phyloP scores from a whole-genome alignment of 2,113 vertebrate species.

The Gracilinanus agilis region DNA sequence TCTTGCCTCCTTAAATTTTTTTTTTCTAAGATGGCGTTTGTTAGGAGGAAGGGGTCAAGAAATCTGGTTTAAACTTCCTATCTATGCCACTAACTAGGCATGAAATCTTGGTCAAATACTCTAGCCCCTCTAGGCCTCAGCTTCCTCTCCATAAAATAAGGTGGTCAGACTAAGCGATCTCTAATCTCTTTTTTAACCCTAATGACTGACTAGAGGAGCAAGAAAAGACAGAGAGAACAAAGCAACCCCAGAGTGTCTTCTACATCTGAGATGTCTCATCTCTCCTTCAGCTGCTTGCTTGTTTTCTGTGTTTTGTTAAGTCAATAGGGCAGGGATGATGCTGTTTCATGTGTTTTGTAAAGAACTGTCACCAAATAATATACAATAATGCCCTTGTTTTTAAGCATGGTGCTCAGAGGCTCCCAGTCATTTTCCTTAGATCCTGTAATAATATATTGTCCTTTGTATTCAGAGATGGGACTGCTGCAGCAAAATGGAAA shows the following conservation, averaged over 20 bases:
- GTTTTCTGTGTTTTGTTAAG: conserved; percentile 19
- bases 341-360: conserved; percentile 14
- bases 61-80: background rate
- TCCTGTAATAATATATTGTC: background rate
- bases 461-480: conserved; percentile 5
- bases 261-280: background rate
- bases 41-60: background rate
- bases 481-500: background rate
- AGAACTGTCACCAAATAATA: conserved; percentile 23
- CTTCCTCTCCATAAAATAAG: background rate
- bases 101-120: background rate
- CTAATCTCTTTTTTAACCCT: background rate
- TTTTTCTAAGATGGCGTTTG: background rate
- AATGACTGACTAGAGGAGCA: conserved; percentile 17
- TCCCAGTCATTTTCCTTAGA: background rate
- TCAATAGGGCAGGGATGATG: conserved; percentile 17
- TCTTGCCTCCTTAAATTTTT: conserved; percentile 27
- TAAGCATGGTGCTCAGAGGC: background rate
- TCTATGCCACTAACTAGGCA: background rate
- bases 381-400: conserved; percentile 21
- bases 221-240: background rate
- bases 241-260: background rate
- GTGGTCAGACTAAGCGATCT: background rate
- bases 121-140: background rate
- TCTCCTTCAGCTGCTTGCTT: background rate